Evolutionary conservation across 1,140 invertebrate species (phyloP).

Genomic region (Macrobrachium rosenbergii): DNA sequence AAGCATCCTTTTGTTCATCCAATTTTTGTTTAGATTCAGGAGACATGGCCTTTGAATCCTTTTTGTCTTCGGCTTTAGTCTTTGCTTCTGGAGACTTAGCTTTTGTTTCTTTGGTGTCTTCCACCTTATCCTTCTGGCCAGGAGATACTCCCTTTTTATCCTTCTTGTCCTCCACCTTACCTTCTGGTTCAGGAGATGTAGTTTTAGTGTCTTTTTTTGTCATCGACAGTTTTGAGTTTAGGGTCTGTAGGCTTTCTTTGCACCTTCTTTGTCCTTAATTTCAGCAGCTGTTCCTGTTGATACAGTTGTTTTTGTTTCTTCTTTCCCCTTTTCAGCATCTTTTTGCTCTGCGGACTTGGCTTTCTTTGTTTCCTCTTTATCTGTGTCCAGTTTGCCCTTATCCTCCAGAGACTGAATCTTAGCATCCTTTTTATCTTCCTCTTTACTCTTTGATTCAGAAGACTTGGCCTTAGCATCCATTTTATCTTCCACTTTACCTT

Average conservation of each 20-base stretch:
- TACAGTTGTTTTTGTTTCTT: too few species aligned
- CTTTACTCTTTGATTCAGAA: too few species aligned
- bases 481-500: too few species aligned
- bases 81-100: conserved; percentile 4
- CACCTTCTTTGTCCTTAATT: conserved; percentile 24
- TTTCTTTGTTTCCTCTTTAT: conserved; percentile 31
- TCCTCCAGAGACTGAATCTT: too few species aligned
- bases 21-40: background rate
- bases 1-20: background rate
- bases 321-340: too few species aligned
- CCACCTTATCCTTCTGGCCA: conserved; percentile 7
- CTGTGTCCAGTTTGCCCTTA: conserved; percentile 37
- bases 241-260: background rate
- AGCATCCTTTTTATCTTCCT: too few species aligned
- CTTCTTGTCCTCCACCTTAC: conserved; percentile 14
- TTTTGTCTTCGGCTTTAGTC: conserved; percentile 1
- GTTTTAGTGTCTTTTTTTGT: background rate
- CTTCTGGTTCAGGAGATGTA: background rate
- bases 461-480: conserved; percentile 20
- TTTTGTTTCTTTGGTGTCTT: conserved; percentile 24
- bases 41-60: background rate
- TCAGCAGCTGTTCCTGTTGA: conserved; percentile 16
- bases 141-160: background rate
- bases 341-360: too few species aligned
- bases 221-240: conserved; percentile 1